Evolutionary conservation across 35 echinoderm and acorn worm species (phyloP).

Genomic region (Strongylocentrotus purpuratus): DNA sequence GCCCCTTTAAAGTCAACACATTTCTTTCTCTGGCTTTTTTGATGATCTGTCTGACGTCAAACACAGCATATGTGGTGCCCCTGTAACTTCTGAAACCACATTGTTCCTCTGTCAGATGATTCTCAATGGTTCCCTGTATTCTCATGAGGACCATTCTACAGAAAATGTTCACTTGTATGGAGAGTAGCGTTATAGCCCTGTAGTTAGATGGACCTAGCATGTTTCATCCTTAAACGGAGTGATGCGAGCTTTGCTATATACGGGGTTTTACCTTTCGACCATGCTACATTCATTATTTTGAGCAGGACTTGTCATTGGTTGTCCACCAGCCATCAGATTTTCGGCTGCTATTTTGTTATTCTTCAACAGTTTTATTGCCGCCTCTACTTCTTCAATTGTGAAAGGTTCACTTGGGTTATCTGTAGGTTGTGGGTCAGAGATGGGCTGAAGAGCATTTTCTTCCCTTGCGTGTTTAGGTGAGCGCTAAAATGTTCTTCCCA

Average conservation of each 20-base stretch:
- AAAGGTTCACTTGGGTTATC: background rate
- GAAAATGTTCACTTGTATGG: slow-evolving; percentile 28
- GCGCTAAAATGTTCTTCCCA: slow-evolving; percentile 46
- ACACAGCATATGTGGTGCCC: slow-evolving; percentile 10
- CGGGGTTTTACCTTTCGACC: slow-evolving; percentile 30
- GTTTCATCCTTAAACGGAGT: slow-evolving; percentile 57
- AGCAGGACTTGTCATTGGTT: slow-evolving; percentile 40
- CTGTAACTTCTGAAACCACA: background rate
- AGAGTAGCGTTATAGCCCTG: background rate
- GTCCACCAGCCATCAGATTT: background rate
- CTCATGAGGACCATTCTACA: slow-evolving; percentile 23
- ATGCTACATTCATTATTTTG: slow-evolving; percentile 18
- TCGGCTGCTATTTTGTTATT: slow-evolving; percentile 41
- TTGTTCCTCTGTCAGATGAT: background rate
- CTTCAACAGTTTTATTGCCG: background rate
- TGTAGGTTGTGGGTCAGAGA: background rate
- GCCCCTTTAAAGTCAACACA: slow-evolving; percentile 27
- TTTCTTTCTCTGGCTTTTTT: background rate
- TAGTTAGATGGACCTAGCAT: background rate
- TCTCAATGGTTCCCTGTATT: background rate
- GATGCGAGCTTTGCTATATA: slow-evolving; percentile 36
- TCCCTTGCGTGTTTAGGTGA: slow-evolving; percentile 34
- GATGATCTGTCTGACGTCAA: slow-evolving; percentile 25
- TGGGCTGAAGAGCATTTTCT: slow-evolving; percentile 16
- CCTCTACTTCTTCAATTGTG: slow-evolving; percentile 8